Percentiles rank a stretch among this genome's conserved stretches.
These are phyloP conservation scores for Heteromyza rotundicornis DNA, from an alignment of 2,888 invertebrate genomes.

Conservation along the genomic window DNA sequence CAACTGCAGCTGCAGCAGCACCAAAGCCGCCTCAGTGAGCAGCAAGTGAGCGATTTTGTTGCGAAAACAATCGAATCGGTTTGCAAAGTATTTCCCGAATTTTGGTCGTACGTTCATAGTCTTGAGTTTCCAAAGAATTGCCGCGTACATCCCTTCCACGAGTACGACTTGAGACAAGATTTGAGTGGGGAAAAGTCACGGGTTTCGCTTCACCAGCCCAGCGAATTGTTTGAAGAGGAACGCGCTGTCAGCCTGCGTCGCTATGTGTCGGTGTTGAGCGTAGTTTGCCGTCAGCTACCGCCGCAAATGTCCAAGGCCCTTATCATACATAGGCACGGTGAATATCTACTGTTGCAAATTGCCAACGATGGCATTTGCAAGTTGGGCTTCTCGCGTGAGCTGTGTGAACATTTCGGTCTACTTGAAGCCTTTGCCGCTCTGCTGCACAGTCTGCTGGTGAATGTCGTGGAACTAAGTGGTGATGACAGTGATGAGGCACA, in stretches of 20 bases:
- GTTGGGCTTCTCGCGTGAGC: conserved; percentile 51
- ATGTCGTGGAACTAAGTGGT: conserved; percentile 11
- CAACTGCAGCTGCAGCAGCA: conserved; percentile 36
- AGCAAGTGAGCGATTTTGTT: background rate
- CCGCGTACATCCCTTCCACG: conserved; percentile 44
- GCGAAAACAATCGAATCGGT: conserved; percentile 38
- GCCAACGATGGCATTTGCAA: conserved; percentile 46
- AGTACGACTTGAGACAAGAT: background rate
- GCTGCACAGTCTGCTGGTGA: conserved; percentile 39
- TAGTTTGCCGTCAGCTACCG: conserved; percentile 41
- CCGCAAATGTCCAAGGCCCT: conserved; percentile 35
- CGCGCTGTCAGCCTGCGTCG: conserved; percentile 49
- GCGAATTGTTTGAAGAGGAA: conserved; percentile 41
- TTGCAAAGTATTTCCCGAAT: conserved; percentile 49
- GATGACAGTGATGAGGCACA: background rate
- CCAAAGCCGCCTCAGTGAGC: background rate
- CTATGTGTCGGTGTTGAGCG: conserved; percentile 47
- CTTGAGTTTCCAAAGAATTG: conserved; percentile 49
- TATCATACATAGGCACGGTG: conserved; percentile 41
- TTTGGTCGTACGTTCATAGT: conserved; percentile 52
- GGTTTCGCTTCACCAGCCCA: conserved; percentile 38
- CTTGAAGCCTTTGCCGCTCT: conserved; percentile 47
- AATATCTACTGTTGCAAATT: conserved; percentile 48
- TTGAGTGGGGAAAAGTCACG: conserved; percentile 7
- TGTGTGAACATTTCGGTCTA: conserved; percentile 52